Percentiles rank a stretch among this genome's conserved stretches.
phyloP scores from a whole-genome alignment of 2,888 invertebrate species.

The Agonopterix arenella region DNA sequence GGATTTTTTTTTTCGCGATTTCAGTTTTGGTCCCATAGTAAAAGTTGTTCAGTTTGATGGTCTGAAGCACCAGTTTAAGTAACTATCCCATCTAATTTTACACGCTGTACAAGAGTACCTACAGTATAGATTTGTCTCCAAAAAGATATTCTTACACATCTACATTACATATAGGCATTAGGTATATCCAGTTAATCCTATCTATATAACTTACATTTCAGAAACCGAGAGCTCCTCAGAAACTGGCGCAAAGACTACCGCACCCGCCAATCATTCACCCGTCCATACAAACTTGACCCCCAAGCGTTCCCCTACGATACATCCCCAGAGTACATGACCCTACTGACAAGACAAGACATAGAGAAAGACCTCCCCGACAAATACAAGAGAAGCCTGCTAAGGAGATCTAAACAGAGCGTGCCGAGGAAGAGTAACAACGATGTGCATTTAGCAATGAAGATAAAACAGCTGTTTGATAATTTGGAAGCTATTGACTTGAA shows the following conservation, averaged over 20 bases:
- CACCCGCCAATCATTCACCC: constrained; percentile 28
- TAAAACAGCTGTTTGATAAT: constrained; percentile 60
- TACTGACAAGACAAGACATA: constrained; percentile 65
- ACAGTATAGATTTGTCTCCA: no score
- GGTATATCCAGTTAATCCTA: no score
- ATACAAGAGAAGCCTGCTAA: constrained; percentile 42
- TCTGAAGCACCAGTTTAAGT: no score
- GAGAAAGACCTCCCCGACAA: constrained; percentile 68
- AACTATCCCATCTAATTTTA: no score
- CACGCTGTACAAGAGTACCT: no score
- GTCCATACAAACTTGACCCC: constrained; percentile 32
- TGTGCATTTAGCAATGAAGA: constrained; percentile 57
- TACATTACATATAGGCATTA: no score
- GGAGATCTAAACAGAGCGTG: constrained; percentile 39
- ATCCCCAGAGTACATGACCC: constrained; percentile 69
- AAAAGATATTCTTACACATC: no score
- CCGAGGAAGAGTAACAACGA: constrained; percentile 51
- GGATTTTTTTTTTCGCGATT: no score
- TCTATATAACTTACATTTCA: constrained; percentile 21
- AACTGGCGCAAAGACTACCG: constrained; percentile 72
- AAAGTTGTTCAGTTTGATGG: no score
- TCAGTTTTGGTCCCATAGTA: no score
- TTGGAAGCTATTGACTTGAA: constrained; percentile 60
- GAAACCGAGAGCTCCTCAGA: constrained; percentile 58
- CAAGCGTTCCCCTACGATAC: constrained; percentile 73